A percentile compares a stretch with the other conserved stretches of the same genome.
Evolutionary conservation across 2,113 vertebrate genomes (phyloP).

Genomic region (Pomatorhinus ruficollis): DNA sequence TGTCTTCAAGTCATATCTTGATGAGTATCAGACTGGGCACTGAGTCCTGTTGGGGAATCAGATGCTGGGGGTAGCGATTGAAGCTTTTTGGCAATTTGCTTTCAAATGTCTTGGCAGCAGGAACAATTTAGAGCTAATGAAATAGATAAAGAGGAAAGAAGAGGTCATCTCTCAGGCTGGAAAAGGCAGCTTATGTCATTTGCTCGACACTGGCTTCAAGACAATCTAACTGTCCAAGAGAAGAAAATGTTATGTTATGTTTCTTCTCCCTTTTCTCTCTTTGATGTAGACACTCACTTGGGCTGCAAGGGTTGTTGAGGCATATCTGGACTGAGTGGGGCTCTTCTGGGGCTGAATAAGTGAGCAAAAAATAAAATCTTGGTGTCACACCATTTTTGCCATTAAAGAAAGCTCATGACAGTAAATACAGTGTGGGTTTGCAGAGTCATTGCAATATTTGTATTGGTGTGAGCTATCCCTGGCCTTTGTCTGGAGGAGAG

Average conservation of each 20-base stretch:
- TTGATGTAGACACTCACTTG: not conserved
- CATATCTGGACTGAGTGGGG: not conserved
- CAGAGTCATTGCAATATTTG: not conserved
- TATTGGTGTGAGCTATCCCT: not conserved
- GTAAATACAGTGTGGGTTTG: not conserved
- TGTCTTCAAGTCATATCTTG: not conserved
- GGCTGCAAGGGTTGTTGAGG: not conserved
- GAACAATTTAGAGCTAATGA: not conserved
- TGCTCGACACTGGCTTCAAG: not conserved
- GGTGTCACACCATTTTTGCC: not conserved
- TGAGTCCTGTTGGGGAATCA: not conserved
- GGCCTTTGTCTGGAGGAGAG: not conserved
- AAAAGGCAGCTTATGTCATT: not conserved
- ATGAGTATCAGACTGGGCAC: not conserved
- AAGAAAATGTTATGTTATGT: not conserved
- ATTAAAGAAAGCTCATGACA: not conserved
- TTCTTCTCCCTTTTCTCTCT: not conserved
- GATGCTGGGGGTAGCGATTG: not conserved
- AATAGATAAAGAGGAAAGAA: not conserved
- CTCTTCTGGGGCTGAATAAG: not conserved
- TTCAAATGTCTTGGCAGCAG: constrained; percentile 4
- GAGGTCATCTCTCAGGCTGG: not conserved
- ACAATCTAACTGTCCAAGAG: not conserved
- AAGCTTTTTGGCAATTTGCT: not conserved
- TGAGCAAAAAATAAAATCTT: not conserved